A percentile compares a stretch with the other conserved stretches of the same genome.
phyloP scores from a whole-genome alignment of 2,888 invertebrate genomes.

The Hydriomena furcata region DNA sequence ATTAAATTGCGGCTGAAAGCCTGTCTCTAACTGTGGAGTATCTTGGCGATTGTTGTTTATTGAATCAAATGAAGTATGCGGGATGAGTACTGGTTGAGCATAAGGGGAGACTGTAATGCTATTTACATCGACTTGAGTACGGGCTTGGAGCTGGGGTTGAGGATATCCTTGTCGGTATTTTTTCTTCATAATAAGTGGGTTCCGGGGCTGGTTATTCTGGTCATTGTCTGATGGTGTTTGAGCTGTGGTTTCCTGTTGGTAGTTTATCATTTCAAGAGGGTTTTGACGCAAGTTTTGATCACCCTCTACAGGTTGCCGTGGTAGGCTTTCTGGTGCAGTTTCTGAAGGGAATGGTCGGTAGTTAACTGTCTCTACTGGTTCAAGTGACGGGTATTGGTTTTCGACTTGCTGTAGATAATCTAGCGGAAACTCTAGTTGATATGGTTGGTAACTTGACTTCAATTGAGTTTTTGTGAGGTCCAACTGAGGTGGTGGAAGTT shows the following conservation, averaged over 20 bases:
- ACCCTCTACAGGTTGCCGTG: background rate
- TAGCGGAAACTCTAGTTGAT: no score
- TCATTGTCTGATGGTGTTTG: background rate
- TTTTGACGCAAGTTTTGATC: background rate
- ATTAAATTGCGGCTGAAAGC: background rate
- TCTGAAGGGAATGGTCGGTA: no score
- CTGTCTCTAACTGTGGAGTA: background rate
- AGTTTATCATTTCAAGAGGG: background rate
- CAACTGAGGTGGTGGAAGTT: no score
- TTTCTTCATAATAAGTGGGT: conserved; percentile 16
- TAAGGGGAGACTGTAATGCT: background rate
- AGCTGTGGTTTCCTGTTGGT: background rate
- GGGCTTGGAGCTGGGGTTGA: background rate
- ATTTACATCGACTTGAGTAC: background rate
- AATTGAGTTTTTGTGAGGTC: no score
- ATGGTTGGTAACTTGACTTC: no score
- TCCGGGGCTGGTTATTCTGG: background rate
- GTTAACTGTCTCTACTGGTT: no score
- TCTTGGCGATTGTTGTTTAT: background rate
- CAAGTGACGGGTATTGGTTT: no score
- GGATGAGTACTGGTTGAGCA: background rate
- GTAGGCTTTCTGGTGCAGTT: background rate
- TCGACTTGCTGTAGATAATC: no score
- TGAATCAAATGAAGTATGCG: background rate
- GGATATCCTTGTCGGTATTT: conserved; percentile 7